Conservation (phyloP, 2,797 vertebrate genomes). For the Chloroceryle amazona region DNA sequence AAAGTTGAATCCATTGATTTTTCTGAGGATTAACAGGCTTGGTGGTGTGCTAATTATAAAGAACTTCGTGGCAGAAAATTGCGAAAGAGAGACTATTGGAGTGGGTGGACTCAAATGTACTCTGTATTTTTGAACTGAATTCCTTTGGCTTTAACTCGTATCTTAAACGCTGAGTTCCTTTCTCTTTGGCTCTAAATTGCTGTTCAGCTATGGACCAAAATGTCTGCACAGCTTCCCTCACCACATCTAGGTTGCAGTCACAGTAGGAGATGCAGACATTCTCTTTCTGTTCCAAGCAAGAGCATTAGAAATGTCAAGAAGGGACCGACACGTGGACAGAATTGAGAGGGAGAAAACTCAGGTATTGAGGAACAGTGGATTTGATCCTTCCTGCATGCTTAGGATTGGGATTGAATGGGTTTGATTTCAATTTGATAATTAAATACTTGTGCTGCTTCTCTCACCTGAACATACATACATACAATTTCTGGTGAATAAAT, state of each 20-base stretch:
- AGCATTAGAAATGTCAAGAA: background rate
- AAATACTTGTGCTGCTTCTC: background rate
- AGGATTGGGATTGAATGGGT: background rate
- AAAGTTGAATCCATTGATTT: slow-evolving; percentile 39
- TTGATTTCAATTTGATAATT: background rate
- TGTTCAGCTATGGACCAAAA: background rate
- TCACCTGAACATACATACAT: background rate
- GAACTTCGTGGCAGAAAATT: slow-evolving; percentile 44
- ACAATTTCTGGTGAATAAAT: background rate
- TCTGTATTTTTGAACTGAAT: slow-evolving; percentile 17
- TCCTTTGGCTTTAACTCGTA: background rate
- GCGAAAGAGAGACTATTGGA: background rate
- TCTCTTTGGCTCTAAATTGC: background rate
- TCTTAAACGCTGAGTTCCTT: background rate
- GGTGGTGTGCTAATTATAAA: slow-evolving; percentile 39
- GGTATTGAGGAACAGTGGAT: background rate
- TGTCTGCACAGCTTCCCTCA: background rate
- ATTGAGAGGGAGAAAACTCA: background rate
- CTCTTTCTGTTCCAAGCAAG: background rate
- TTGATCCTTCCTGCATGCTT: background rate
- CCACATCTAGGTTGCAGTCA: background rate
- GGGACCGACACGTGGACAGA: background rate
- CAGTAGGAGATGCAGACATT: background rate
- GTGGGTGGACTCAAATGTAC: background rate
- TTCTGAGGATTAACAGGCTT: slow-evolving; percentile 18